Conservation (phyloP, 2,797 vertebrate genomes). For the Coracias cyanogaster region DNA sequence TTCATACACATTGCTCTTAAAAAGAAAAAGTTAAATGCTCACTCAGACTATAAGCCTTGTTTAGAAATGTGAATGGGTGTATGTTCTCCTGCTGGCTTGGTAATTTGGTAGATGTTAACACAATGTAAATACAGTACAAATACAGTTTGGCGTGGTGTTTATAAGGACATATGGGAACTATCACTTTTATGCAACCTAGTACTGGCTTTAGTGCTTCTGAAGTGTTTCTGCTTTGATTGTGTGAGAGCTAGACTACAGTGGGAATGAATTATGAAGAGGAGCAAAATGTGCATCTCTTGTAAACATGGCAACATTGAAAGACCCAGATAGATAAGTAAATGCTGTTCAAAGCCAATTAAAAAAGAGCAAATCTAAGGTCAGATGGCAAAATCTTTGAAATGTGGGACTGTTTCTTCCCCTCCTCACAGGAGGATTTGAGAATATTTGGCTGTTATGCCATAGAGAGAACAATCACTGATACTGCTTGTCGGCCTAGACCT, state of each 20-base stretch:
- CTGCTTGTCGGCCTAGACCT: neutral
- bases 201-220: slow-evolving; percentile 47
- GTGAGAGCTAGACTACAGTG: slow-evolving; percentile 35
- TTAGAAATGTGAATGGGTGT: slow-evolving; percentile 57
- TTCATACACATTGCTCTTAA: neutral
- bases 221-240: slow-evolving; percentile 61
- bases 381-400: slow-evolving; percentile 29
- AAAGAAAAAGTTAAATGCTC: neutral
- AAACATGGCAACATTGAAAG: slow-evolving; percentile 41
- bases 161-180: slow-evolving; percentile 56
- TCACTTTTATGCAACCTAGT: slow-evolving; percentile 44
- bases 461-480: neutral
- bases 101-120: slow-evolving; percentile 63
- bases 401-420: neutral
- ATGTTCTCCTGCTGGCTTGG: slow-evolving; percentile 41
- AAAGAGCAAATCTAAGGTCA: slow-evolving; percentile 14
- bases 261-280: slow-evolving; percentile 60
- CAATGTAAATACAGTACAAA: slow-evolving; percentile 68
- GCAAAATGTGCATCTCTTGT: slow-evolving; percentile 45
- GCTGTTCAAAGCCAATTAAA: slow-evolving; percentile 44
- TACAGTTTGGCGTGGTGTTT: slow-evolving; percentile 51
- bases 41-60: slow-evolving; percentile 24
- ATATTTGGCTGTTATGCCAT: neutral
- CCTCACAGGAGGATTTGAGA: neutral
- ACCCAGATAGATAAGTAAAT: slow-evolving; percentile 47